Percentiles rank a stretch among this genome's conserved stretches.
These are phyloP conservation scores for Tetranychus truncatus DNA, from an alignment of 2,888 invertebrate species.

Conservation along the genomic window DNA sequence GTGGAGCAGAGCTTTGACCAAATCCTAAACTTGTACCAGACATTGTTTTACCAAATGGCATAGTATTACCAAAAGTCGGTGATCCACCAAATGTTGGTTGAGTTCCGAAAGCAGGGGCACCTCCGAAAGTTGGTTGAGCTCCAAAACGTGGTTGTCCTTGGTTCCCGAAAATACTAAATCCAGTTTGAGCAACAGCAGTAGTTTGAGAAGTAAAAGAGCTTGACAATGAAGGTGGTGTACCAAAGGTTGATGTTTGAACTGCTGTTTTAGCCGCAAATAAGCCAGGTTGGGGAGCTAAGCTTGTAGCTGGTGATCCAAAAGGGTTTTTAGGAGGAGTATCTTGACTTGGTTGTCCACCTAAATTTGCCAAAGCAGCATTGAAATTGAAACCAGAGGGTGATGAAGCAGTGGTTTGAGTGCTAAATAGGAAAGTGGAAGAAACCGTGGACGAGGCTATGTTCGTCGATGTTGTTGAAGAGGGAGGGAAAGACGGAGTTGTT, in stretches of 20 bases:
- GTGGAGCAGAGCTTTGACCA: background rate
- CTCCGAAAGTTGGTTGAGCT: constrained; percentile 11
- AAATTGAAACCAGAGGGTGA: background rate
- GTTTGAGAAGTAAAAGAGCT: background rate
- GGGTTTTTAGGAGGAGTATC: background rate
- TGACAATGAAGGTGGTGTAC: background rate
- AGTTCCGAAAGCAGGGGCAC: background rate
- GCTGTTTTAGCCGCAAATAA: background rate
- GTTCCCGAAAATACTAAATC: background rate
- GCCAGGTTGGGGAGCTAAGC: background rate
- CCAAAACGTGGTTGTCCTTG: constrained; percentile 2
- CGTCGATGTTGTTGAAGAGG: background rate
- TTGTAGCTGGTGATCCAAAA: background rate
- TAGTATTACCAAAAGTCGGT: background rate
- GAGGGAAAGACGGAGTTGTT: background rate
- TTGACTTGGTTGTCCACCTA: background rate
- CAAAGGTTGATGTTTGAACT: background rate
- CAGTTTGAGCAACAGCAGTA: constrained; percentile 3
- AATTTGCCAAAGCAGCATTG: background rate
- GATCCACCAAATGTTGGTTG: constrained; percentile 8
- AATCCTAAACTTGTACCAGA: background rate
- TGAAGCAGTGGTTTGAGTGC: background rate
- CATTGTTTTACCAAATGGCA: background rate
- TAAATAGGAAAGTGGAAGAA: background rate
- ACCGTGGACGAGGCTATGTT: background rate